These are phyloP conservation scores for Didymodactylos carnosus DNA, from an alignment of 2,888 invertebrate species.

Conservation along the genomic window DNA sequence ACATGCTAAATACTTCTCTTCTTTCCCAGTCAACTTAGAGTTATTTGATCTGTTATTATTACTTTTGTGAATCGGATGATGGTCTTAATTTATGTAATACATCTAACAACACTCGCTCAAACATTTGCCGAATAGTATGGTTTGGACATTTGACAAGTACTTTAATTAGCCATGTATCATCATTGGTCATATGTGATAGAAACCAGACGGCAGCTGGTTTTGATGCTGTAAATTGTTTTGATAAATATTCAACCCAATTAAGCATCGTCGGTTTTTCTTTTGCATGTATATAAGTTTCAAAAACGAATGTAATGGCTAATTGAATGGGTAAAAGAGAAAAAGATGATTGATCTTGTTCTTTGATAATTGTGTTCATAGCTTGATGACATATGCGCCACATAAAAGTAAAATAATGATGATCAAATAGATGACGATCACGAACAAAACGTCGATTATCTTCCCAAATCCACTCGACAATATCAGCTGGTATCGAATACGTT, in stretches of 20 bases:
- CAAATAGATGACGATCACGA: conserved; percentile 81
- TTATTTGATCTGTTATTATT: too few species aligned
- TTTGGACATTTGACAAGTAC: conserved; percentile 11
- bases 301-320: conserved; percentile 53
- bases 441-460: conserved; percentile 84
- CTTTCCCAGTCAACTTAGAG: too few species aligned
- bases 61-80: too few species aligned
- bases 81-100: neutral
- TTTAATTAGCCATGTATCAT: neutral
- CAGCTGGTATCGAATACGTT: conserved; percentile 18
- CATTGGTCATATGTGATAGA: neutral
- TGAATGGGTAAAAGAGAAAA: conserved; percentile 53
- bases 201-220: conserved; percentile 1
- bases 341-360: conserved; percentile 45
- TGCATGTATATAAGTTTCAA: conserved; percentile 85
- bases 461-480: conserved; percentile 58
- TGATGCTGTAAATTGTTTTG: neutral
- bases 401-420: conserved; percentile 83
- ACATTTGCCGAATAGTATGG: conserved; percentile 1
- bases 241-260: conserved; percentile 14
- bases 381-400: conserved; percentile 75
- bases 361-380: conserved; percentile 30
- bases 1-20: too few species aligned
- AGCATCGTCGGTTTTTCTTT: conserved; percentile 59
- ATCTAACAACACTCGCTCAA: conserved; percentile 4